Conservation (phyloP, 2,113 vertebrate genomes). For the Tylochromis polylepis region DNA sequence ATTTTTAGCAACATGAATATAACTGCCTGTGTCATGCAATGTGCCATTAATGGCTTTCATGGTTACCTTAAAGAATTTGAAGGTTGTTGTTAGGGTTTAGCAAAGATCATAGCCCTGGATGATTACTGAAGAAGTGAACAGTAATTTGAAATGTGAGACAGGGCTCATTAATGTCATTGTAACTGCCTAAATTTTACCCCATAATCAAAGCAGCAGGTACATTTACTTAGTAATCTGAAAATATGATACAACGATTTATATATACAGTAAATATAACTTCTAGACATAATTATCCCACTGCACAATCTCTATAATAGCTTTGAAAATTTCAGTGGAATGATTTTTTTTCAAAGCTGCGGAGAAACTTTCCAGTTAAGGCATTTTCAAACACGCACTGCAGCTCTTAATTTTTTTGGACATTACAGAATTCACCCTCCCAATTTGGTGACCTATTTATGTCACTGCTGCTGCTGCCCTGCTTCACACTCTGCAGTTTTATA, state of each 20-base stretch:
- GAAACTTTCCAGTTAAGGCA: not conserved
- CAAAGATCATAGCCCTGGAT: not conserved
- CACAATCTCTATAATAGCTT: not conserved
- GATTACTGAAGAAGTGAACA: not conserved
- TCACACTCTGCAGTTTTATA: not conserved
- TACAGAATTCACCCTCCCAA: not conserved
- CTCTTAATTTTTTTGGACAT: not conserved
- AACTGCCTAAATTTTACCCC: not conserved
- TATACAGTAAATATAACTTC: not conserved
- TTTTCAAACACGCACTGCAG: not conserved
- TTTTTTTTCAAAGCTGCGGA: not conserved
- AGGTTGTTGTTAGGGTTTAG: not conserved
- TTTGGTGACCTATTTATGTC: not conserved
- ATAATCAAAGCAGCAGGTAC: not conserved
- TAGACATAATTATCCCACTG: rapidly evolving
- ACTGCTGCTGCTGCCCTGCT: not conserved
- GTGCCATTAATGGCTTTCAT: not conserved
- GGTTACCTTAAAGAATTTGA: not conserved
- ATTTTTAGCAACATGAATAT: not conserved
- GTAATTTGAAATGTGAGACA: not conserved
- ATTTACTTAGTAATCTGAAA: not conserved
- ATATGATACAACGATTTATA: not conserved
- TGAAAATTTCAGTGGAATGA: not conserved
- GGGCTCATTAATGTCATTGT: not conserved
- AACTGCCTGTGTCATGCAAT: not conserved